Evolutionary conservation across 2,797 vertebrate genomes (phyloP).

Genomic region (Chloroceryle amazona): DNA sequence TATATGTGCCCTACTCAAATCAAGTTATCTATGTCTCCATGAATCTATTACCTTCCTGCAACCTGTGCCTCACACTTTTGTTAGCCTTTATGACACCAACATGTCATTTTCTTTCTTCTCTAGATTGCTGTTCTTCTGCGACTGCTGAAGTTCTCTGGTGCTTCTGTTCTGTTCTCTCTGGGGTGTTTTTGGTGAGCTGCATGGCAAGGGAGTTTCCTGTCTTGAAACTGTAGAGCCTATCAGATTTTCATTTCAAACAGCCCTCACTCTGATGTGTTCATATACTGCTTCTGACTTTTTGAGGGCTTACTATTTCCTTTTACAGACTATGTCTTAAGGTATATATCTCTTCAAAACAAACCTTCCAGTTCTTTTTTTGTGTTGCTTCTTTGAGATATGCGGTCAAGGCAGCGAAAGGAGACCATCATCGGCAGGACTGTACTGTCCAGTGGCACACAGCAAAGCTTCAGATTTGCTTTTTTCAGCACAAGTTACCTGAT

Average conservation of each 20-base stretch:
- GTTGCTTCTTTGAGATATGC: not conserved
- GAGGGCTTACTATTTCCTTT: not conserved
- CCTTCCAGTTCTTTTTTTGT: not conserved
- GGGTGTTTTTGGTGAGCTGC: not conserved
- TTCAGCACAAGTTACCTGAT: not conserved
- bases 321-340: not conserved
- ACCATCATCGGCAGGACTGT: not conserved
- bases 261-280: not conserved
- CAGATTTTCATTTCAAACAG: not conserved
- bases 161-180: not conserved
- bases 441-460: not conserved
- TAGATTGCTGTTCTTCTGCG: not conserved
- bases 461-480: not conserved
- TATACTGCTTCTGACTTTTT: not conserved
- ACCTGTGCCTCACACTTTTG: not conserved
- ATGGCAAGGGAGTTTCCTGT: not conserved
- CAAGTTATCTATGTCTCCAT: not conserved
- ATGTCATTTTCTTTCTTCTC: not conserved
- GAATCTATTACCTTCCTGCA: not conserved
- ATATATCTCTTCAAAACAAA: not conserved
- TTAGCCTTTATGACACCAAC: not conserved
- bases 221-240: not conserved
- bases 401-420: not conserved
- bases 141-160: not conserved
- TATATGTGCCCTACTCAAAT: not conserved